A percentile compares a stretch with the other conserved stretches of the same genome.
phyloP scores from a whole-genome alignment of 2,113 vertebrate genomes.

The Boulengeromyrus knoepffleri region DNA sequence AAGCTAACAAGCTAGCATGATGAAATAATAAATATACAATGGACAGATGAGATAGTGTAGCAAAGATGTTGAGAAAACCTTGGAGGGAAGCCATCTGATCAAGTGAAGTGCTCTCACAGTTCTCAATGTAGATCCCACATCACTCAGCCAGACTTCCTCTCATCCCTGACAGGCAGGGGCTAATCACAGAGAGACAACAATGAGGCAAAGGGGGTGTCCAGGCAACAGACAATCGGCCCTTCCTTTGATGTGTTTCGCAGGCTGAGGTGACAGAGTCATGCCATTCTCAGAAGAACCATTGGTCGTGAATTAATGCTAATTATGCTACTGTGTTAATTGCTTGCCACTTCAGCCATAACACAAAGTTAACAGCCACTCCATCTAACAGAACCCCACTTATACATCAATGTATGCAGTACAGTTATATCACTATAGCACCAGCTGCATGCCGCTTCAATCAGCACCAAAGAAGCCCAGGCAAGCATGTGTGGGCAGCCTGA shows the following conservation, averaged over 20 bases:
- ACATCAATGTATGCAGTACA: not conserved
- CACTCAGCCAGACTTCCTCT: not conserved
- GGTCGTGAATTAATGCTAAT: not conserved
- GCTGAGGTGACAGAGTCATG: not conserved
- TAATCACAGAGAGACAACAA: not conserved
- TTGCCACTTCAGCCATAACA: not conserved
- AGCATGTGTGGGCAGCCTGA: not conserved
- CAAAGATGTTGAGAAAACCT: not conserved
- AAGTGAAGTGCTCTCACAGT: not conserved
- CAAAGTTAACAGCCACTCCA: not conserved
- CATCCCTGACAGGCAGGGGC: not conserved
- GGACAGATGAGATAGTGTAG: not conserved
- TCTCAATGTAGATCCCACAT: not conserved
- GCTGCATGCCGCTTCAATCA: not conserved
- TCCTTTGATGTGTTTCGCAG: not conserved
- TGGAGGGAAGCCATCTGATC: not conserved
- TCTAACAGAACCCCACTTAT: not conserved
- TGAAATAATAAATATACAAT: not conserved
- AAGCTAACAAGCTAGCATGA: not conserved
- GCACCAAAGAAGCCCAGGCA: not conserved
- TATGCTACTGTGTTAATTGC: slow-evolving; percentile 1
- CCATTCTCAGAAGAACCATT: not conserved
- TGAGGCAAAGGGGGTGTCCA: not conserved
- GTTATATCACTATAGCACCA: not conserved
- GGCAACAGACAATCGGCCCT: not conserved